Evolutionary conservation across 2,113 vertebrate genomes (phyloP).

Genomic region (Melozone crissalis): DNA sequence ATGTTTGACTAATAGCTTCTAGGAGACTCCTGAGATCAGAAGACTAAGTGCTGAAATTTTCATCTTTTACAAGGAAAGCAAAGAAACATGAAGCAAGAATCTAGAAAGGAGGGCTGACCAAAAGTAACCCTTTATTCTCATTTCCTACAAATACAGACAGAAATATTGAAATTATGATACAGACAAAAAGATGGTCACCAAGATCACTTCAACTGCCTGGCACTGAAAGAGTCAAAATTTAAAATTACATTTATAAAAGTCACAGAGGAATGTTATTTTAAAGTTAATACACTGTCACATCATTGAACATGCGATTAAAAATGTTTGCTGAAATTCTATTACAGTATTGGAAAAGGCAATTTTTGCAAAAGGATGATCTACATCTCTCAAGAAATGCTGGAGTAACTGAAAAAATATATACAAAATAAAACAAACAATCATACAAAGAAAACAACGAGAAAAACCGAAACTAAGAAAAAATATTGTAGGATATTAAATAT

Average conservation of each 20-base stretch:
- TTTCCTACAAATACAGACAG: not conserved
- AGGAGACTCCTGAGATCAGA: not conserved
- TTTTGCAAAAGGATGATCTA: not conserved
- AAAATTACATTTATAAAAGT: not conserved
- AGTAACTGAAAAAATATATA: not conserved
- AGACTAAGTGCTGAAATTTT: not conserved
- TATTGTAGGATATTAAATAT: not conserved
- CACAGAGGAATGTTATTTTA: not conserved
- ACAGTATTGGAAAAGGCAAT: not conserved
- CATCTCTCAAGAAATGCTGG: not conserved
- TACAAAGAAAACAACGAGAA: not conserved
- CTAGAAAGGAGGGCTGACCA: not conserved
- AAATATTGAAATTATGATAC: not conserved
- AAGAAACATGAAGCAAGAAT: not conserved
- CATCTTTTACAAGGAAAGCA: not conserved
- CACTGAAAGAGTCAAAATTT: not conserved
- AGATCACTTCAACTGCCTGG: not conserved
- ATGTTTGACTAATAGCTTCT: not conserved
- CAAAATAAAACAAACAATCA: not conserved
- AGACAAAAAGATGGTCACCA: not conserved
- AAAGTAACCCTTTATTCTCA: not conserved
- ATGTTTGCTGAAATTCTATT: not conserved
- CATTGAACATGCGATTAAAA: not conserved
- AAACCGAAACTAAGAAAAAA: not conserved
- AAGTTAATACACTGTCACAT: not conserved